These are phyloP conservation scores for Eupithecia tripunctaria DNA, from an alignment of 2,888 invertebrate species.

Conservation along the genomic window DNA sequence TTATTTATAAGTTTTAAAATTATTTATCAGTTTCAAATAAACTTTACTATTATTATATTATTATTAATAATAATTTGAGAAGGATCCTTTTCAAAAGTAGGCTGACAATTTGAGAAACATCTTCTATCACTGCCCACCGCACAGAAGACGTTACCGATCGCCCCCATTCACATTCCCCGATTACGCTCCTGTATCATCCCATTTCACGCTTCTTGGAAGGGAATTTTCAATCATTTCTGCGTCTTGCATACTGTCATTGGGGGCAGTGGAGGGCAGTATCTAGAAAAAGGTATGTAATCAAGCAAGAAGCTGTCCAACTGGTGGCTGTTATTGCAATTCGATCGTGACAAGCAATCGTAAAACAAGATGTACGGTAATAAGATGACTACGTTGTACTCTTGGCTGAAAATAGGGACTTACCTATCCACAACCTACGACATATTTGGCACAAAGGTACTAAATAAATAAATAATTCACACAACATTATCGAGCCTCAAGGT, in stretches of 20 bases:
- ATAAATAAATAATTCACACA: too few relatives aligned
- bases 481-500: too few relatives aligned
- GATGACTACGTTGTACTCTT: too few relatives aligned
- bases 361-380: too few relatives aligned
- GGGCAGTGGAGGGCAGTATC: constrained; percentile 66
- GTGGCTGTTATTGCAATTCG: constrained; percentile 22
- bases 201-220: constrained; percentile 77
- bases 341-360: constrained; percentile 15
- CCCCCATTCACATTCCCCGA: background rate
- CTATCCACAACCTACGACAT: background rate
- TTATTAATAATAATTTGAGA: too few relatives aligned
- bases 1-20: too few relatives aligned
- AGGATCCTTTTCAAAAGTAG: background rate
- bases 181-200: constrained; percentile 50
- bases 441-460: too few relatives aligned
- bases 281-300: constrained; percentile 58
- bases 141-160: background rate
- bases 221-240: constrained; percentile 76
- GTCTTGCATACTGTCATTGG: constrained; percentile 68
- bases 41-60: too few relatives aligned
- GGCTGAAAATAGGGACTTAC: background rate
- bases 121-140: background rate
- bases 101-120: background rate
- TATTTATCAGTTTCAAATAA: too few relatives aligned
- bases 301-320: constrained; percentile 34